These are phyloP conservation scores for Tanypteryx hageni DNA, from an alignment of 2,888 invertebrate species.

Conservation along the genomic window DNA sequence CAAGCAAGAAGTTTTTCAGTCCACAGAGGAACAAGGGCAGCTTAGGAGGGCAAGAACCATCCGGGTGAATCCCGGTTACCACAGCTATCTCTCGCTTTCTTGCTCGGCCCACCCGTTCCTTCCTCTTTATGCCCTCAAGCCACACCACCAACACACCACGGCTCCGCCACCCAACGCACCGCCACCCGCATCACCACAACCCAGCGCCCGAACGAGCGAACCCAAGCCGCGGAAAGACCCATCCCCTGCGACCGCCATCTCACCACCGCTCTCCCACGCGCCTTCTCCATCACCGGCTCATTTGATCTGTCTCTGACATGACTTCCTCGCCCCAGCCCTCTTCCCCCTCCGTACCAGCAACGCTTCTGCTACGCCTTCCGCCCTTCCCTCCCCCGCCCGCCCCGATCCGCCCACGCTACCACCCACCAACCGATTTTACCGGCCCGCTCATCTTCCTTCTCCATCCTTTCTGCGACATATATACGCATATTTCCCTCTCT, in stretches of 20 bases:
- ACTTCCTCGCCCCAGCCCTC: background rate
- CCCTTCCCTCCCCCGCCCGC: background rate
- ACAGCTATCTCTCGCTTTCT: too few species aligned
- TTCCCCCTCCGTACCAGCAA: background rate
- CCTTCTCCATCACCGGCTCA: slow-evolving; percentile 5
- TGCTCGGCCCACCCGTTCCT: too few species aligned
- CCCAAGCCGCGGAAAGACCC: background rate
- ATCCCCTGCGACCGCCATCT: background rate
- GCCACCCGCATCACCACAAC: background rate
- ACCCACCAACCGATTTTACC: background rate
- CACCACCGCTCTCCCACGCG: background rate
- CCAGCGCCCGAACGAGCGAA: background rate
- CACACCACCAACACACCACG: too few species aligned
- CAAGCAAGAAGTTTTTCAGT: too few species aligned
- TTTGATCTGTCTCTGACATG: background rate
- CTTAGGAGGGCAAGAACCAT: too few species aligned
- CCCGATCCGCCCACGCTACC: background rate
- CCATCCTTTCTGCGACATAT: background rate
- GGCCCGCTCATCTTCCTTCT: background rate
- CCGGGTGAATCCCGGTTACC: too few species aligned
- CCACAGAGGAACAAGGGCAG: too few species aligned
- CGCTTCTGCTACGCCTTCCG: background rate
- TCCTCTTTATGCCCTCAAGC: too few species aligned
- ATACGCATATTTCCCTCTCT: background rate
- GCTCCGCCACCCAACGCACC: background rate